Percentiles rank a stretch among this genome's conserved stretches.
These are phyloP conservation scores for Eristalis tenax DNA, from an alignment of 2,888 invertebrate genomes.

Conservation along the genomic window DNA sequence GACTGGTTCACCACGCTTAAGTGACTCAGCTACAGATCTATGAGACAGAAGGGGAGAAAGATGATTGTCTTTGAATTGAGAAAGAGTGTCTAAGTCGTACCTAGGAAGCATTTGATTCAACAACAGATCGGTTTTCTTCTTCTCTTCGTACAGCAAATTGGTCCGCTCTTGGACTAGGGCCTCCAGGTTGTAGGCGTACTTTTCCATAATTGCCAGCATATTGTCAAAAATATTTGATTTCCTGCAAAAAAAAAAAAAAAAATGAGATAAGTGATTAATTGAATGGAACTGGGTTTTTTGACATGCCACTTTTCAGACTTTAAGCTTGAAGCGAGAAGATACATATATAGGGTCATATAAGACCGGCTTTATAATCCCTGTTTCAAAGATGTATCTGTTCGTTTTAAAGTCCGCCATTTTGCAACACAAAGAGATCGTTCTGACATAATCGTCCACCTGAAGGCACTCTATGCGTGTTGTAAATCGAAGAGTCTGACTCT, in stretches of 20 bases:
- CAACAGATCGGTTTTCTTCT: conserved; percentile 91
- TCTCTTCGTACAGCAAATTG: conserved; percentile 90
- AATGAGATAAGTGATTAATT: neutral
- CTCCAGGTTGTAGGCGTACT: conserved; percentile 93
- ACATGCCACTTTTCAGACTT: no score
- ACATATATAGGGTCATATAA: no score
- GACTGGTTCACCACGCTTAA: conserved; percentile 90
- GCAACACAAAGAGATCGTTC: no score
- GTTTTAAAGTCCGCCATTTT: no score
- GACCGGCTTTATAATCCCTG: no score
- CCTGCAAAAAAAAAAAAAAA: conserved; percentile 79
- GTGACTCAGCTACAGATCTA: conserved; percentile 90
- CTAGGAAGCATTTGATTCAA: conserved; percentile 93
- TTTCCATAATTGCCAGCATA: conserved; percentile 95
- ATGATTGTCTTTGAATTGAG: conserved; percentile 55
- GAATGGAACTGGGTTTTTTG: neutral
- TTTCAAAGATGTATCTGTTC: no score
- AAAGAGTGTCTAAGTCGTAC: conserved; percentile 80
- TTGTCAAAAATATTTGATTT: conserved; percentile 94
- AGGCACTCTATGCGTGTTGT: no score
- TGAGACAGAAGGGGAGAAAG: neutral
- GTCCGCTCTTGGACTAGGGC: conserved; percentile 91
- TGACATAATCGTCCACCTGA: no score
- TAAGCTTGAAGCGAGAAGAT: no score
- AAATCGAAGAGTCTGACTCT: no score